phyloP scores from a whole-genome alignment of 2,888 invertebrate genomes.

The Dioctria rufipes region DNA sequence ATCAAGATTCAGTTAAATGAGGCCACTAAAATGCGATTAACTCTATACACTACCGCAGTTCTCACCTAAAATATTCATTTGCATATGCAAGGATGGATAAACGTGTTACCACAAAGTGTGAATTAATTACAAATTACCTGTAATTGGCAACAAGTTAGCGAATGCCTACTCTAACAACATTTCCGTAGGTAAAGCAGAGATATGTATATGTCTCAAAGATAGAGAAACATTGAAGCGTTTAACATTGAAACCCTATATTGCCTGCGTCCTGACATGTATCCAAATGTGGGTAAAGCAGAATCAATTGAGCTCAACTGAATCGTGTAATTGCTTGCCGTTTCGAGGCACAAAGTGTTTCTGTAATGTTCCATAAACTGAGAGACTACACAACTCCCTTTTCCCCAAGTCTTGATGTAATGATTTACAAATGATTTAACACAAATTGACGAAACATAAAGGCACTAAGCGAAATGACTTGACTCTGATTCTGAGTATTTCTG shows the following conservation, averaged over 20 bases:
- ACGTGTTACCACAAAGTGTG: conserved; percentile 58
- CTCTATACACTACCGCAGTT: conserved; percentile 9
- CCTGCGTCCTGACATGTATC: conserved; percentile 50
- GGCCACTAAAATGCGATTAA: conserved; percentile 40
- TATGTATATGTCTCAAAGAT: conserved; percentile 3
- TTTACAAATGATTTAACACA: conserved; percentile 60
- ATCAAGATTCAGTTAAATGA: conserved; percentile 28
- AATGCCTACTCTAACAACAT: conserved; percentile 26
- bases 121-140: conserved; percentile 59
- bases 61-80: conserved; percentile 49
- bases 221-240: conserved; percentile 50
- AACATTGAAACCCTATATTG: conserved; percentile 13
- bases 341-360: conserved; percentile 53
- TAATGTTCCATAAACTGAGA: conserved; percentile 54
- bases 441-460: conserved; percentile 58
- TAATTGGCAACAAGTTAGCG: conserved; percentile 58
- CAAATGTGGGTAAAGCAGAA: conserved; percentile 52
- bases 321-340: conserved; percentile 59
- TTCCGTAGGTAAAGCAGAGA: conserved; percentile 27
- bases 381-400: conserved; percentile 23
- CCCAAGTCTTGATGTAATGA: conserved; percentile 55
- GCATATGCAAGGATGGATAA: conserved; percentile 50
- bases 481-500: conserved; percentile 24
- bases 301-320: conserved; percentile 60
- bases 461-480: conserved; percentile 45